Evolutionary conservation across 2,888 invertebrate species (phyloP).

Genomic region (Nycteola revayana): DNA sequence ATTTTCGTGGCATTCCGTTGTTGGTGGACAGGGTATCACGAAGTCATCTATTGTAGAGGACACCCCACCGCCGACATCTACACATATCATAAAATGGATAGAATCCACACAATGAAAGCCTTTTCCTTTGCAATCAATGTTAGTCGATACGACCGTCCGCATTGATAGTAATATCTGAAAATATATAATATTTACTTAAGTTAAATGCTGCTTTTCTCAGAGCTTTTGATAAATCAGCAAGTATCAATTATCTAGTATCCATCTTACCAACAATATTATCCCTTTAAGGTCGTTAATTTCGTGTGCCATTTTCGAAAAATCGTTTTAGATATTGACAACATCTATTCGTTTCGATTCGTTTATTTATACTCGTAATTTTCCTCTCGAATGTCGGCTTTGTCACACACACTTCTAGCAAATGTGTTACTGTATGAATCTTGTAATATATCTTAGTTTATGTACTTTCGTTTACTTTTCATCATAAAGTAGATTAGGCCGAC

Average conservation of each 20-base stretch:
- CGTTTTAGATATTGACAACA: slow-evolving; percentile 26
- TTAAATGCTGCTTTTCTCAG: too few relatives aligned
- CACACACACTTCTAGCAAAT: slow-evolving; percentile 45
- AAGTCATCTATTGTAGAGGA: slow-evolving; percentile 65
- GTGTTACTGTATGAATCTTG: slow-evolving; percentile 46
- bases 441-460: slow-evolving; percentile 52
- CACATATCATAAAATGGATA: slow-evolving; percentile 76
- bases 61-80: slow-evolving; percentile 65
- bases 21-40: slow-evolving; percentile 59
- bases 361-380: slow-evolving; percentile 52
- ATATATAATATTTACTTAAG: slow-evolving; percentile 5
- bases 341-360: slow-evolving; percentile 46
- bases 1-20: slow-evolving; percentile 52
- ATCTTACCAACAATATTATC: slow-evolving; percentile 52
- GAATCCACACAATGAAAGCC: slow-evolving; percentile 71
- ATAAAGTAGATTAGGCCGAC: slow-evolving; percentile 63
- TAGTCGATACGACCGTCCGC: slow-evolving; percentile 42
- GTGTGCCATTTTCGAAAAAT: slow-evolving; percentile 50
- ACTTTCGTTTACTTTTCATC: slow-evolving; percentile 52
- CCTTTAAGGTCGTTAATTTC: slow-evolving; percentile 46
- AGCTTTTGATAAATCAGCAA: neutral
- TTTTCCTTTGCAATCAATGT: slow-evolving; percentile 69
- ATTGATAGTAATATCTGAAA: slow-evolving; percentile 54
- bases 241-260: slow-evolving; percentile 2
- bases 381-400: slow-evolving; percentile 49